Evolutionary conservation across 1,140 invertebrate species (phyloP).

Genomic region (Dinoponera quadriceps): DNA sequence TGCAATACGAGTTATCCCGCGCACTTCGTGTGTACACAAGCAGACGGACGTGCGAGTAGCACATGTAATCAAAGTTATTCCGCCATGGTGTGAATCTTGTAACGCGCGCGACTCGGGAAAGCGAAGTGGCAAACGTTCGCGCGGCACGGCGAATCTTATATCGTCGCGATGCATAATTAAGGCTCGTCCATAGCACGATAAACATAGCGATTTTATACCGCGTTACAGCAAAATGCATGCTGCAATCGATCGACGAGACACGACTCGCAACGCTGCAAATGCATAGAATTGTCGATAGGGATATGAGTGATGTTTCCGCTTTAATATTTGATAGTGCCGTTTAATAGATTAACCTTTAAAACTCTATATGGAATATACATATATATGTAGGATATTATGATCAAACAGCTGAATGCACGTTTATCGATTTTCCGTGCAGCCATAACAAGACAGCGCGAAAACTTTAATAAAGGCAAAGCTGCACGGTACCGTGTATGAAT

Average conservation of each 20-base stretch:
- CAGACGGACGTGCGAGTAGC: neutral
- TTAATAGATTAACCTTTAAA: too few species aligned
- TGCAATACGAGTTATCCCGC: constrained; percentile 6
- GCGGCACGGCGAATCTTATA: constrained; percentile 34
- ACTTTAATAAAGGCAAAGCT: constrained; percentile 12
- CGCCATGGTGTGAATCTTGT: constrained; percentile 34
- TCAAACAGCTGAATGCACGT: neutral
- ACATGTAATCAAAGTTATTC: constrained; percentile 54
- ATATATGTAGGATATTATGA: neutral
- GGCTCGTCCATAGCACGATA: constrained; percentile 4
- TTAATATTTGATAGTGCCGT: too few species aligned
- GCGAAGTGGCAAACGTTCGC: constrained; percentile 26
- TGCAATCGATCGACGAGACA: neutral
- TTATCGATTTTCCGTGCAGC: constrained; percentile 11
- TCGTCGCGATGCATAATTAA: neutral
- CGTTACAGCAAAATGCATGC: neutral
- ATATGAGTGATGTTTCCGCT: too few species aligned
- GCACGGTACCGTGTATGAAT: constrained; percentile 2
- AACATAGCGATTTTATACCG: constrained; percentile 1
- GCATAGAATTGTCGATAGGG: neutral
- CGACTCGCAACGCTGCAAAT: neutral
- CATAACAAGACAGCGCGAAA: constrained; percentile 15
- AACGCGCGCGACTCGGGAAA: constrained; percentile 13
- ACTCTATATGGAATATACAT: neutral
- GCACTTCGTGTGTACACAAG: neutral